phyloP scores from a whole-genome alignment of 2,797 vertebrate species.

The Micrastur ruficollis region DNA sequence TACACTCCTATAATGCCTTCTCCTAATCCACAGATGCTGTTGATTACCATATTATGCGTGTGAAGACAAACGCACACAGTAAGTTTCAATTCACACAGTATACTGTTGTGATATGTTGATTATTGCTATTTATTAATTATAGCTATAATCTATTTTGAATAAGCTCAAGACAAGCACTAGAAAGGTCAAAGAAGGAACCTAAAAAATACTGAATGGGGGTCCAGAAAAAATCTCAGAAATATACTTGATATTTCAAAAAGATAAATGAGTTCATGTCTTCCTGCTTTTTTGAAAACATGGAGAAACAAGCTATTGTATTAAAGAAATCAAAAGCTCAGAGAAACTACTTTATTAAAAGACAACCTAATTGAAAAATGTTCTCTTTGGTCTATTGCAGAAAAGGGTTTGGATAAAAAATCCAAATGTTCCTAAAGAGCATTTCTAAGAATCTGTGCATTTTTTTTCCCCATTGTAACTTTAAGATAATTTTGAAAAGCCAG shows the following conservation, averaged over 20 bases:
- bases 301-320: not conserved
- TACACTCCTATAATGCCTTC: not conserved
- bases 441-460: not conserved
- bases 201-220: not conserved
- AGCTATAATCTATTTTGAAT: not conserved
- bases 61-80: not conserved
- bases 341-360: not conserved
- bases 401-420: not conserved
- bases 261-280: not conserved
- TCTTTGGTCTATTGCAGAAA: not conserved
- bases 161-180: not conserved
- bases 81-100: not conserved
- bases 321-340: not conserved
- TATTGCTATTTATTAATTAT: not conserved
- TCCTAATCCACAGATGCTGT: not conserved
- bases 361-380: not conserved
- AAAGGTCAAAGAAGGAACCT: not conserved
- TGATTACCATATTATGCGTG: not conserved
- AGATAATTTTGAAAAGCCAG: not conserved
- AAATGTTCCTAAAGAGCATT: not conserved
- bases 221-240: not conserved
- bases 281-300: not conserved
- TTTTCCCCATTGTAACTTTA: not conserved
- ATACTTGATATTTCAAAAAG: not conserved
- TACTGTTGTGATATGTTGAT: not conserved